Base-by-base conservation (phyloP, 2,888 invertebrate genomes). In the Rhagonycha lutea region DNA sequence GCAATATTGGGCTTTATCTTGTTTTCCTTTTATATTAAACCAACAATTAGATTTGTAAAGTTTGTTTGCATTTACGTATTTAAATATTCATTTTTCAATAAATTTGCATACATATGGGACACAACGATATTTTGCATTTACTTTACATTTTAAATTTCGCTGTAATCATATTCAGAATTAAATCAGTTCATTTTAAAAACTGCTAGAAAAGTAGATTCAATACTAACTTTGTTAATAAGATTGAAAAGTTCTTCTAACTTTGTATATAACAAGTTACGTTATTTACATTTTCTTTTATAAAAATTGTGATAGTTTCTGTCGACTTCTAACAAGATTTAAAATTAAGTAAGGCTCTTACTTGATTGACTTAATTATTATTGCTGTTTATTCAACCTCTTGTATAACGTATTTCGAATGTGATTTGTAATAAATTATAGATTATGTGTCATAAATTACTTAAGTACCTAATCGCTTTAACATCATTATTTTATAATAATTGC, bases 71-170 rank as follows among this genome's bases (percentile, higher is more conserved):
- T 86, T 85, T 85, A 82, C 85, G 84, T 86, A 86, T 87, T 87
- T 87, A 87, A 88, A 88, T 88, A 87, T 88, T 87, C 87, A 88
- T 87, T 87, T 87, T 87, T 86, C 84, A 82, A 82, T 83, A 83
- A 84, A 87, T 88, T 88, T 88, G 86, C 88, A 88, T 88, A 88
- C 88, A 88, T 88, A 88, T 88, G 87, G 86, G 86, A 83, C 84
- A 82, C 84, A 85, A 85, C 86, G 86, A 86, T 88, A 87, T 86
- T 87, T 86, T 83, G 87, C 87, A 85, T 88, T 87, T 86, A 86
- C 87, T 88, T 88, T 88, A 86, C 87, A 88, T 87, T 88, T 88
- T 86, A 87, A 87, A 88, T 88, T 87, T 85, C 83, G 81, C 85
- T 85, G 86, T 87, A 87, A 87, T 88, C 87, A 87, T 87, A 88